Evolutionary conservation across 2,888 invertebrate species (phyloP).

Genomic region (Oscheius myriophilus): DNA sequence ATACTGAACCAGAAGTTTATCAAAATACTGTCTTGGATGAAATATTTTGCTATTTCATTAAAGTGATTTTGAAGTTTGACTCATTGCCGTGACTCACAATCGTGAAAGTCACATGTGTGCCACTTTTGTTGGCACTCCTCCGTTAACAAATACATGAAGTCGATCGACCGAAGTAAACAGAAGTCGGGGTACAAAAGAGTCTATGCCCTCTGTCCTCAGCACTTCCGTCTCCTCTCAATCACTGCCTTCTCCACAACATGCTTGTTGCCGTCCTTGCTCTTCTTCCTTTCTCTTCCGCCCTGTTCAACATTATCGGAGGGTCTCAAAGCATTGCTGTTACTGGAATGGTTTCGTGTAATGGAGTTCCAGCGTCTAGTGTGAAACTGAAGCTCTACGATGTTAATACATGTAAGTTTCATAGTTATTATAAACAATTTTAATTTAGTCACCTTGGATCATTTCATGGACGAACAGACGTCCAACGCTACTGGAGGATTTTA

Average conservation of each 20-base stretch:
- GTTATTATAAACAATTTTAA: neutral
- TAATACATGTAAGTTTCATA: constrained; percentile 6
- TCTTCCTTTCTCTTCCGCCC: constrained; percentile 16
- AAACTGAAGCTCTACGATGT: constrained; percentile 26
- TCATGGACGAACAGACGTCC: constrained; percentile 17
- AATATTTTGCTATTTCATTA: too few species aligned
- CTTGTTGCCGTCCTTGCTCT: constrained; percentile 1
- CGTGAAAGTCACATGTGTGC: too few species aligned
- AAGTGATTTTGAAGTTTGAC: too few species aligned
- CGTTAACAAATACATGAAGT: too few species aligned
- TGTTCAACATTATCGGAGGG: constrained; percentile 17
- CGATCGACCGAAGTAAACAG: too few species aligned
- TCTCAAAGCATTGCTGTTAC: constrained; percentile 16
- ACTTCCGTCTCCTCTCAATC: neutral
- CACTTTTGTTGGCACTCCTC: too few species aligned
- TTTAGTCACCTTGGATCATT: constrained; percentile 20
- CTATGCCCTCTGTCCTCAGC: too few species aligned
- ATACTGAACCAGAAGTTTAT: too few species aligned
- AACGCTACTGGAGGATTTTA: constrained; percentile 23
- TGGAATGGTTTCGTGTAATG: constrained; percentile 20
- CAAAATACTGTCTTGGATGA: too few species aligned
- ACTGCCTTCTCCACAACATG: neutral
- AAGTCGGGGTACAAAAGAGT: too few species aligned
- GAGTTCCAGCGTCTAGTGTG: constrained; percentile 5
- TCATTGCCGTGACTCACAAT: too few species aligned